Base-by-base conservation (phyloP, 35 echinoderm and acorn worm genomes). In the Nesometra sesokonis region DNA sequence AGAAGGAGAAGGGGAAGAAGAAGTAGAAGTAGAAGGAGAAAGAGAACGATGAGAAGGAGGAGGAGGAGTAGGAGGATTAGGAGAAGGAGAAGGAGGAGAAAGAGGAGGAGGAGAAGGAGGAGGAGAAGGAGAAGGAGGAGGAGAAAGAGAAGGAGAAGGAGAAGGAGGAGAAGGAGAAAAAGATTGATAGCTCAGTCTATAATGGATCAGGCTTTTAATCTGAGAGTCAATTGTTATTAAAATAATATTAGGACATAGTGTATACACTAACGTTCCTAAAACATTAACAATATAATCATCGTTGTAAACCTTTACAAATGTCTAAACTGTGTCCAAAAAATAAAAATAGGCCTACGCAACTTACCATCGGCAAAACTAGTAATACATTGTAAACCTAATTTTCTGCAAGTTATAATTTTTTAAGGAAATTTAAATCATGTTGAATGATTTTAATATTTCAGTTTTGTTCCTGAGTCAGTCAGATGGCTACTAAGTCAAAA, bases 381-480 rank as follows among this genome's bases (percentile, higher is more conserved):
- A n/a, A n/a, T n/a, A n/a, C n/a, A n/a, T n/a, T n/a, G n/a, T n/a
- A n/a, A n/a, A n/a, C n/a, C n/a, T n/a, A n/a, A n/a, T n/a, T n/a
- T n/a, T n/a, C n/a, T n/a, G n/a, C n/a, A n/a, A n/a, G n/a, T n/a
- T n/a, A n/a, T n/a, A n/a, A n/a, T n/a, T n/a, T n/a, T n/a, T n/a
- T n/a, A n/a, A n/a, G n/a, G n/a, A n/a, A n/a, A n/a, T n/a, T n/a
- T n/a, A n/a, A n/a, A n/a, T n/a, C n/a, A n/a, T n/a, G n/a, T n/a
- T n/a, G n/a, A n/a, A n/a, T n/a, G n/a, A n/a, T n/a, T n/a, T n/a
- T 82, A 31, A 84, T 39, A 29, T 88, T 77, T 17, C 80, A 97
- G 94, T 17, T 87, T 97, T 81, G 27, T 97, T 35, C 83, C 91
- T 33, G 94, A 97, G 79, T 97, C 94, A 0, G 85, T 85, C 9